Evolutionary conservation across 2,888 invertebrate genomes (phyloP), one percentile per base, ranked within the genome.

Genomic region (Argyra leucocephala): DNA sequence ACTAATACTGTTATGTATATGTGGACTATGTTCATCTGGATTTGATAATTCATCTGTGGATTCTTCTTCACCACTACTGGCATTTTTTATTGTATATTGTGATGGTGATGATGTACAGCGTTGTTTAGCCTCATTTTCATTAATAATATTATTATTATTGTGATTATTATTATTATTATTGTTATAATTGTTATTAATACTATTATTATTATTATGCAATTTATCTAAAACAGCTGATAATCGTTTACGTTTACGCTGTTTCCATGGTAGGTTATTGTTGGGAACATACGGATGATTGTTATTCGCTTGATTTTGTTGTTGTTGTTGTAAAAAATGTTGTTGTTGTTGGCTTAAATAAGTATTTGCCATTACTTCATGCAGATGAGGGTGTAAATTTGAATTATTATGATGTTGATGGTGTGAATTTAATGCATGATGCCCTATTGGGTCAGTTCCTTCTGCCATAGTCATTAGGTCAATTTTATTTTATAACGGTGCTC

Each of bases 141-240:
- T 74, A 5, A 70, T 70, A 37, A 76, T 78, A 61, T 77, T 72
- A 72, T 82, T 81, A 71, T 82, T 82, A 71, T 79, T 80, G 62
- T 78, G 10, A 48, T 78, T 78, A 37, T 77, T 73, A 70, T 80
- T 82, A 70, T 81, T 83, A 70, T 81, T 82, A 58, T 80, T 74
- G 21, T 69, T 68, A 36, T 78, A 78, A 68, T 80, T 78, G 66
- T 80, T 78, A 71, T 75, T 74, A 63, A 76, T 72, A 64, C 77
- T 76, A 62, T 80, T 73, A 73, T 82, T 83, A 73, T 84, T 82
- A 72, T 82, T 81, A 64, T 82, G 80, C 64, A 92, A 83, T 73
- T 89, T 90, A 75, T 92, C 91, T 67, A 93, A 81, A 23, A 93
- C 88, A 68, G 88, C 89, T 65, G 89, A 90, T 22, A 93, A 83